Evolutionary conservation across 2,888 invertebrate species (phyloP), one percentile per base, ranked within the genome.

Genomic region (Caenorhabditis japonica): DNA sequence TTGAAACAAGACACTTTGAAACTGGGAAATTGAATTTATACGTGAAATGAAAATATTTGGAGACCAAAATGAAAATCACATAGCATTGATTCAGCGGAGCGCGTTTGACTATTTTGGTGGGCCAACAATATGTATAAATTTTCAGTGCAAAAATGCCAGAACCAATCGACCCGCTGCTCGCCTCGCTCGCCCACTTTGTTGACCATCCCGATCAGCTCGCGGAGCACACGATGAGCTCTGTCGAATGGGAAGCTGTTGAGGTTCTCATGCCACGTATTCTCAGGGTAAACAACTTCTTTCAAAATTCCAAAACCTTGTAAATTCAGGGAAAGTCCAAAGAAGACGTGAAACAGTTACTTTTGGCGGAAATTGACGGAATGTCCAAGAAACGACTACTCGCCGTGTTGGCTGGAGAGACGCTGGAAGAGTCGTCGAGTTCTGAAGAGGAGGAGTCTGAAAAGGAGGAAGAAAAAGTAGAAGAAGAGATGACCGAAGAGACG

Each of bases 351-450:
- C 64, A 72, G 25, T 21, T 72, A 23, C 21, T 72, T n/a, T 36
- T 72, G 2, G 72, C 64, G 3, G 72, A 72, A 36, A 44, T 72
- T 4, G 72, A 72, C 41, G 66, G 59, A 44, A 72, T 72, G 72
- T 72, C 72, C 21, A 60, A 59, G 23, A 72, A 72, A 23, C 27
- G 72, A 15, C 30, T 72, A 7, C 30, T 60, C 17, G 72, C 64
- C 10, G 72, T 72, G 36, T 36, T 72, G n/a, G 43, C 51, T 21
- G 72, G 72, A 38, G 44, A 60, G 10, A 41, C 30, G 17, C 34
- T 66, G 13, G 72, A 66, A 21, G 72, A 66, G 36, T 64, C 64
- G 21, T 72, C 72, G 41, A 66, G 66, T 49, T 66, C 64, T n/a
- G 64, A 64, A 30, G 60, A 60, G 8, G 53, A 47, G 13, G 60